phyloP scores from a whole-genome alignment of 2,113 vertebrate genomes.

The Sorex araneus region DNA sequence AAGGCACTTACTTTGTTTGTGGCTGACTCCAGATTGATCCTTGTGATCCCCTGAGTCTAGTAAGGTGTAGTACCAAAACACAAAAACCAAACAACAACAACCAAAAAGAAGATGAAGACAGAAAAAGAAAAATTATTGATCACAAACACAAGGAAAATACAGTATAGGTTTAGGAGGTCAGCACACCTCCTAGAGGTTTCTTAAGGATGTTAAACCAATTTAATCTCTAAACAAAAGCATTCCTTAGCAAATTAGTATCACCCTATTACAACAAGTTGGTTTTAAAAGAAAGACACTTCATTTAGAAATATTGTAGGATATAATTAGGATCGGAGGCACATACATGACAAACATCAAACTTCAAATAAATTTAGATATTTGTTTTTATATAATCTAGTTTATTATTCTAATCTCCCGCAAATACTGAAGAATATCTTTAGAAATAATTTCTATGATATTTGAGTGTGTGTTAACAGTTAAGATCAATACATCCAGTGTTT shows the following conservation, averaged over 20 bases:
- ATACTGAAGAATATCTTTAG: constrained; percentile 16
- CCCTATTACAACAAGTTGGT: background rate
- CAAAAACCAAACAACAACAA: too few species aligned
- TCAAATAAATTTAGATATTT: background rate
- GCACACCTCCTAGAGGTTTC: background rate
- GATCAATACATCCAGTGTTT: background rate
- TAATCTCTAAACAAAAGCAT: background rate
- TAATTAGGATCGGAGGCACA: background rate
- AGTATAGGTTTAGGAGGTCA: background rate
- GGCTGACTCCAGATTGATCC: too few species aligned
- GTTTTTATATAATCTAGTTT: background rate
- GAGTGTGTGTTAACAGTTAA: background rate
- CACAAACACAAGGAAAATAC: background rate
- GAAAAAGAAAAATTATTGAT: background rate
- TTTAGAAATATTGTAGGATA: too few species aligned
- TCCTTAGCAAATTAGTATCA: background rate
- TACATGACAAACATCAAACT: background rate
- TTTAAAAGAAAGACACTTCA: background rate
- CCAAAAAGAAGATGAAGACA: too few species aligned
- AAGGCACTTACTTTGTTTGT: too few species aligned
- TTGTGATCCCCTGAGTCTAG: too few species aligned
- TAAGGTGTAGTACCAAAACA: too few species aligned
- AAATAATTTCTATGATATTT: background rate
- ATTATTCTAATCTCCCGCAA: background rate
- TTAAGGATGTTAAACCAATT: background rate